These are phyloP conservation scores for Liopterus haemorrhoidalis DNA, from an alignment of 2,888 invertebrate genomes.

Conservation along the genomic window DNA sequence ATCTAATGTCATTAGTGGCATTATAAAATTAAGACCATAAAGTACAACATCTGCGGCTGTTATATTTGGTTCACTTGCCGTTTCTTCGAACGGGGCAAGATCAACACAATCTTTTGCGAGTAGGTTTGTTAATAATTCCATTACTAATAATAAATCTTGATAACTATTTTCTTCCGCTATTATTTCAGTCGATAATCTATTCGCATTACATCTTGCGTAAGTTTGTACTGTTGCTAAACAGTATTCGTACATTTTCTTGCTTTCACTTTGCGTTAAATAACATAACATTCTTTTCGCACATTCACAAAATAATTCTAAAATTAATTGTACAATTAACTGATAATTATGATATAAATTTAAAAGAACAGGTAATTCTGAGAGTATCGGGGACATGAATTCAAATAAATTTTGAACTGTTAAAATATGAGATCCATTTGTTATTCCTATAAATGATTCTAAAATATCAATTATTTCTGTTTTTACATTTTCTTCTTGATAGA, in stretches of 20 bases:
- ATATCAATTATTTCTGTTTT: slow-evolving; percentile 66
- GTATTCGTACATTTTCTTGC: slow-evolving; percentile 60
- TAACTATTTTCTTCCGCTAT: slow-evolving; percentile 68
- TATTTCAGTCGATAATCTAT: slow-evolving; percentile 56
- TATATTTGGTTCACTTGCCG: slow-evolving; percentile 39
- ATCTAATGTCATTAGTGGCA: slow-evolving; percentile 67
- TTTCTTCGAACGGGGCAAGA: slow-evolving; percentile 35
- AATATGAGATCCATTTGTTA: slow-evolving; percentile 57
- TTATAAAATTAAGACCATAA: slow-evolving; percentile 63
- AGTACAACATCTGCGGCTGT: slow-evolving; percentile 58
- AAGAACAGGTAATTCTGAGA: slow-evolving; percentile 64
- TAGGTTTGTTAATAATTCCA: slow-evolving; percentile 61
- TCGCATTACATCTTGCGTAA: slow-evolving; percentile 61
- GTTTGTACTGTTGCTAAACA: slow-evolving; percentile 64
- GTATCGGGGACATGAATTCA: slow-evolving; percentile 55
- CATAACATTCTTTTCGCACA: slow-evolving; percentile 66
- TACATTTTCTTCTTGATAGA: slow-evolving; percentile 56
- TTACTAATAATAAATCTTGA: slow-evolving; percentile 70
- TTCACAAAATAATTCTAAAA: slow-evolving; percentile 66
- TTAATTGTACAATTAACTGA: slow-evolving; percentile 68
- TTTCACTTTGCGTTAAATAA: slow-evolving; percentile 55
- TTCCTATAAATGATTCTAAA: slow-evolving; percentile 69
- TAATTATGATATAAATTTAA: slow-evolving; percentile 72
- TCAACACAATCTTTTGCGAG: slow-evolving; percentile 45
- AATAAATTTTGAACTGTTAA: slow-evolving; percentile 50